Evolutionary conservation across 2,888 invertebrate genomes (phyloP).

Genomic region (Ferdinandea cuprea): DNA sequence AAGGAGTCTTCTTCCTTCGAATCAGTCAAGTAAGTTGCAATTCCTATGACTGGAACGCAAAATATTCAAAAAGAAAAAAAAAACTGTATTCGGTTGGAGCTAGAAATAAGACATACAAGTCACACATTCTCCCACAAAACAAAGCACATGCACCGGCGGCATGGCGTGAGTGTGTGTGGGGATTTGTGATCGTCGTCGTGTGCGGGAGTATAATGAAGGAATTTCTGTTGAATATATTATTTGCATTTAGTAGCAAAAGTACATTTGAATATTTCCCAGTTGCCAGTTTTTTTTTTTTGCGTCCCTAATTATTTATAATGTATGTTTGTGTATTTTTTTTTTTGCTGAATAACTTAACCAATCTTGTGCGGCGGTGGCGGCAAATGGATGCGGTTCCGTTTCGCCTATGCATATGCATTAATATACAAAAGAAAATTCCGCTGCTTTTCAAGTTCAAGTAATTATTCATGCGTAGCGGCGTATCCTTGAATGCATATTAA

Average conservation of each 20-base stretch:
- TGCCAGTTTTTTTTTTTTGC: constrained; percentile 33
- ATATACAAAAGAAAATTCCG: constrained; percentile 27
- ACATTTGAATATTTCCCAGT: constrained; percentile 70
- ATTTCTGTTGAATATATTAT: constrained; percentile 70
- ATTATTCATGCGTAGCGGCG: constrained; percentile 70
- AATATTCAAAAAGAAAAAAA: constrained; percentile 32
- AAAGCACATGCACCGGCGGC: constrained; percentile 22
- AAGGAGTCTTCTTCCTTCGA: constrained; percentile 63
- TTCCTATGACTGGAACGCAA: constrained; percentile 40
- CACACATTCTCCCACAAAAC: constrained; percentile 34
- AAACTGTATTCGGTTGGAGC: constrained; percentile 36
- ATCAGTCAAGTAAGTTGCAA: constrained; percentile 73
- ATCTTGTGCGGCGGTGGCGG: constrained; percentile 59
- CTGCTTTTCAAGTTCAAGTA: constrained; percentile 64
- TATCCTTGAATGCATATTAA: constrained; percentile 56
- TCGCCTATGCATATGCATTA: constrained; percentile 66
- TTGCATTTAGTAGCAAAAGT: constrained; percentile 68
- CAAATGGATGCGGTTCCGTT: constrained; percentile 67
- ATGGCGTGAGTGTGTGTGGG: neutral
- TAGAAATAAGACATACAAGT: constrained; percentile 35
- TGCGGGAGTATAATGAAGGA: constrained; percentile 57
- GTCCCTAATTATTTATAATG: constrained; percentile 69
- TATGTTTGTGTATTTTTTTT: constrained; percentile 13
- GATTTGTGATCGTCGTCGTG: neutral
- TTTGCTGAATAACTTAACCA: constrained; percentile 65